These are phyloP conservation scores for Python bivittatus DNA, from an alignment of 2,113 vertebrate genomes.

Conservation along the genomic window DNA sequence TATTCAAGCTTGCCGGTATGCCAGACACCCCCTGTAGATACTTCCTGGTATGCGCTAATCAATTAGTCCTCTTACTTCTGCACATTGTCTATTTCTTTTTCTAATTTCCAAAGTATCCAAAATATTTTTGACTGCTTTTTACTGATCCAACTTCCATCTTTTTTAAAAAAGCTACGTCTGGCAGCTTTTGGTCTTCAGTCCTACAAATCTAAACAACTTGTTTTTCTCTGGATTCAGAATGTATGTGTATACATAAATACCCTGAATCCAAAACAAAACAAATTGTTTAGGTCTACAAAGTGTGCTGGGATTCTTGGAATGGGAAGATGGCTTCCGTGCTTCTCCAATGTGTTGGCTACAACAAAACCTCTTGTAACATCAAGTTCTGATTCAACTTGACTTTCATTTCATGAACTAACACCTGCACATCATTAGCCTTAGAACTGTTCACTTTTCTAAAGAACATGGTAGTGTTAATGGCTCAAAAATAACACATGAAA, in stretches of 20 bases:
- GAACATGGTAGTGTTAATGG: no score
- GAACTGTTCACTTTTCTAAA: no score
- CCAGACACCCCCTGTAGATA: conserved; percentile 23
- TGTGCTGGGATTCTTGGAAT: background rate
- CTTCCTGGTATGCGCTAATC: conserved; percentile 12
- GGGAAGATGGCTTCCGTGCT: background rate
- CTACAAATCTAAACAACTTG: background rate
- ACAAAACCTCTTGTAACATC: background rate
- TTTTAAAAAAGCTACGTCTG: background rate
- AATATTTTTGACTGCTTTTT: conserved; percentile 1
- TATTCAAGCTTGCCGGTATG: conserved; percentile 6
- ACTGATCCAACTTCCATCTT: background rate
- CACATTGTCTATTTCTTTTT: conserved; percentile 7
- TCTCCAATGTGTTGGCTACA: background rate
- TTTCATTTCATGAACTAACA: background rate
- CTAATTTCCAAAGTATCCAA: background rate
- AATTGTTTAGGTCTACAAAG: background rate
- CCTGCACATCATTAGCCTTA: no score
- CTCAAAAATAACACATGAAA: no score
- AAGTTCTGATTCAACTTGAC: background rate
- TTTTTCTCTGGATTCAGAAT: background rate
- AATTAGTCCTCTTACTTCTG: conserved; percentile 14
- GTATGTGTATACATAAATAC: background rate
- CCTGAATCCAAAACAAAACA: background rate
- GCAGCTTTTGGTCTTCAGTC: background rate